A percentile compares a stretch with the other conserved stretches of the same genome.
phyloP scores from a whole-genome alignment of 2,888 invertebrate species.

The Lydus trimaculatus region DNA sequence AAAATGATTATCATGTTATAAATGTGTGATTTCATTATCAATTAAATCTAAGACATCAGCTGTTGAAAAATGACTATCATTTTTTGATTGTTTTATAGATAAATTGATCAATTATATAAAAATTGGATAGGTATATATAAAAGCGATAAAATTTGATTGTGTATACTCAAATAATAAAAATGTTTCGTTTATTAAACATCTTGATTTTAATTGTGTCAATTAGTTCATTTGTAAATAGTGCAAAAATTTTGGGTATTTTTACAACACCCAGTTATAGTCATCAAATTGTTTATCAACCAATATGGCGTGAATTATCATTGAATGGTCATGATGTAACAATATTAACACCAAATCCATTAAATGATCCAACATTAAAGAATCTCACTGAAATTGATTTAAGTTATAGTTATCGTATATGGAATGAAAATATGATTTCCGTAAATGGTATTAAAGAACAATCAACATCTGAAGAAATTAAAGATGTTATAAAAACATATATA shows the following conservation, averaged over 20 bases:
- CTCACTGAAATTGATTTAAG: slow-evolving; percentile 58
- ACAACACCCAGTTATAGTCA: slow-evolving; percentile 62
- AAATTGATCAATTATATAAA: not conserved
- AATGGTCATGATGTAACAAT: slow-evolving; percentile 63
- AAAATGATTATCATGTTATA: not conserved
- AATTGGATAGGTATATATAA: not conserved
- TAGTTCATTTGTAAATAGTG: slow-evolving; percentile 31
- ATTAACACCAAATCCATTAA: slow-evolving; percentile 59
- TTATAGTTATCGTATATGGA: slow-evolving; percentile 46
- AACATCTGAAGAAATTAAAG: slow-evolving; percentile 28
- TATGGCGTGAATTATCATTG: slow-evolving; percentile 59
- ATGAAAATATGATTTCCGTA: slow-evolving; percentile 21
- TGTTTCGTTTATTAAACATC: not conserved
- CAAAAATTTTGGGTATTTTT: slow-evolving; percentile 59
- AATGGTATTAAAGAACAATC: slow-evolving; percentile 29
- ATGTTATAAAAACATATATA: slow-evolving; percentile 28
- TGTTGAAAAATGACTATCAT: no score
- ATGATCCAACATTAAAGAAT: slow-evolving; percentile 54
- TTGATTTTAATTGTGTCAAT: not conserved
- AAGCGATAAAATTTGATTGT: not conserved
- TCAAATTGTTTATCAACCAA: slow-evolving; percentile 60
- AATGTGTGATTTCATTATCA: not conserved
- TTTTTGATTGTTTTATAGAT: not conserved
- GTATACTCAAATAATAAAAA: not conserved
- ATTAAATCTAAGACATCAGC: no score